These are phyloP conservation scores for Steinernema khuongi DNA, from an alignment of 1,140 invertebrate species.

Conservation along the genomic window DNA sequence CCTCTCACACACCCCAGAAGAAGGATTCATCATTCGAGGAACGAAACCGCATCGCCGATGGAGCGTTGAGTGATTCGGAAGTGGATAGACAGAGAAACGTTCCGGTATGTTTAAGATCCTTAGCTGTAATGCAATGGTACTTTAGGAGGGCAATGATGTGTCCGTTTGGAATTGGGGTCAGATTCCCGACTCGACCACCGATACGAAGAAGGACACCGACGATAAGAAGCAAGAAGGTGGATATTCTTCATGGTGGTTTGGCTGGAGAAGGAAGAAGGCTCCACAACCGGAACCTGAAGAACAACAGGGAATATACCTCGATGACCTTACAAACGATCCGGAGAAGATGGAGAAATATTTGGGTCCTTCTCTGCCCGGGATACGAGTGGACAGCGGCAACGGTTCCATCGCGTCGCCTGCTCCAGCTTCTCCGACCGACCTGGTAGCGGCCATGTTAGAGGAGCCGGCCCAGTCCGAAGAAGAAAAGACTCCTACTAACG, in stretches of 20 bases:
- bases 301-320: conserved; percentile 73
- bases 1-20: conserved; percentile 27
- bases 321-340: conserved; percentile 71
- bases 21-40: neutral
- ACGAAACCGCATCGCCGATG: conserved; percentile 44
- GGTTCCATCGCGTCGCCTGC: conserved; percentile 32
- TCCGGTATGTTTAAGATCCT: conserved; percentile 6
- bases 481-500: neutral
- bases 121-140: neutral
- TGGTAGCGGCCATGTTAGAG: conserved; percentile 33
- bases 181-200: conserved; percentile 66
- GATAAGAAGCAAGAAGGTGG: conserved; percentile 27
- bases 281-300: conserved; percentile 15
- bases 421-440: conserved; percentile 38
- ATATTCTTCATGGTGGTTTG: conserved; percentile 25
- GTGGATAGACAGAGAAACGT: conserved; percentile 42
- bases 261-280: conserved; percentile 21
- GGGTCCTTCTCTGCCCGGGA: conserved; percentile 29
- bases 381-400: conserved; percentile 47
- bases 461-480: neutral
- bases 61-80: conserved; percentile 55
- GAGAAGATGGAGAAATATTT: conserved; percentile 50
- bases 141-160: conserved; percentile 58
- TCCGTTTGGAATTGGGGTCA: conserved; percentile 90
- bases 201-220: neutral